Evolutionary conservation across 2,888 invertebrate genomes (phyloP), one percentile per base, ranked within the genome.

Genomic region (Aphidius colemani): DNA sequence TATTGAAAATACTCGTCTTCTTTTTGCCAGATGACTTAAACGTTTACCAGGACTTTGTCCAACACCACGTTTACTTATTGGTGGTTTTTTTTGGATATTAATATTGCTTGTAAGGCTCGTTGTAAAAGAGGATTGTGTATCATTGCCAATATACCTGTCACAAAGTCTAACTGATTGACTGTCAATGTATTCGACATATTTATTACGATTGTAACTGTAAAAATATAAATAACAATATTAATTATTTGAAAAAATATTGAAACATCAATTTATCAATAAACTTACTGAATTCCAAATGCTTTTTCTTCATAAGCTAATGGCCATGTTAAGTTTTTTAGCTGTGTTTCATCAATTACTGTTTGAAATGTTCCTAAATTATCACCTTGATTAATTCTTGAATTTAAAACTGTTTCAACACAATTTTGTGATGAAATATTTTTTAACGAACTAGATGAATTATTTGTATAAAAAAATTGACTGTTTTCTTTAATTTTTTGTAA

Each of bases 1-100:
- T 53, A 89, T 91, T 62, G 91, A 91, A 80, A 93, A 93, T 2
- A 90, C 88, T 71, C 90, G 89, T 59, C 92, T 85, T 7, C 93
- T 84, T 62, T 88, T 87, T 1, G 93, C 92, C 72, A 93, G 83
- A 76, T 93, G 92, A 65, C 91, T 93, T 13, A 93, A 81, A 7
- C 93, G 85, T 66, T 90, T 87, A 0, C 92, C 92, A 0, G 93
- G 92, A 2, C 93, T 93, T 76, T 90, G 84, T 6, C 84, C 83
- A 43, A 83, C 78, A 67, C 76, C 76, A 64, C 83, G 82, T 85
- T 87, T 87, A 66, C 86, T 85, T 44, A 89, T 83, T 65, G 87
- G 76, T 72, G 85, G 87, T 49, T 86, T 82, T 74, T 89, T 89
- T 75, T 86, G 88, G 8, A 89, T 88, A 76, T 90, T 91, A 66